phyloP scores from a whole-genome alignment of 2,888 invertebrate genomes.

The Coelinius sp. region DNA sequence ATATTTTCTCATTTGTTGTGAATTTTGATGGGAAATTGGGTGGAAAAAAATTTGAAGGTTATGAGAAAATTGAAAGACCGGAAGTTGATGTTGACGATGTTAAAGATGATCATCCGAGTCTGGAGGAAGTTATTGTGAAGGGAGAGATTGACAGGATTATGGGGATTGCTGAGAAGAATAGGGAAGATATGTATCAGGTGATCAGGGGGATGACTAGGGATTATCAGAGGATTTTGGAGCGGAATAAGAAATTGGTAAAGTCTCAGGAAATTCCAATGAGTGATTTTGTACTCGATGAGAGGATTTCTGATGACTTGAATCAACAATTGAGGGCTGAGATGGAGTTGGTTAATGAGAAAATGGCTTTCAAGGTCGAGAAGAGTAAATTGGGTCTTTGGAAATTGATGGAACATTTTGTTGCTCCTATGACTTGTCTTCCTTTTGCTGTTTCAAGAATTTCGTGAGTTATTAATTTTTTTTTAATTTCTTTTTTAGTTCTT shows the following conservation, averaged over 20 bases:
- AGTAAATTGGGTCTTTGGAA: conserved; percentile 77
- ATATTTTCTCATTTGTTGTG: conserved; percentile 79
- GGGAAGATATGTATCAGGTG: conserved; percentile 74
- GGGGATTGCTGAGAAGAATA: conserved; percentile 77
- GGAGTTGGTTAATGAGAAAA: conserved; percentile 76
- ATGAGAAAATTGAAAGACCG: conserved; percentile 12
- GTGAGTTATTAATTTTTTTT: conserved; percentile 50
- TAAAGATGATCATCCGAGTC: conserved; percentile 68
- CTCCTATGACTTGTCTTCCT: conserved; percentile 72
- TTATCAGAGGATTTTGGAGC: conserved; percentile 74
- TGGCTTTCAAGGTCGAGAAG: conserved; percentile 81
- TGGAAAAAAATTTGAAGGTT: background rate
- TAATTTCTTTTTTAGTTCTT: background rate
- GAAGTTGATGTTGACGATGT: conserved; percentile 64
- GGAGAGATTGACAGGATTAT: conserved; percentile 77
- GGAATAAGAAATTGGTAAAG: conserved; percentile 75
- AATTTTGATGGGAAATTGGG: conserved; percentile 49
- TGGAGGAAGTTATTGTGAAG: conserved; percentile 81
- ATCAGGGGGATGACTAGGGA: conserved; percentile 74
- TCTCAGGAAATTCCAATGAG: conserved; percentile 76
- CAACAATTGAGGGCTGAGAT: conserved; percentile 75
- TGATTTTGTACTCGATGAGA: conserved; percentile 78
- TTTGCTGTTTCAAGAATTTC: conserved; percentile 63
- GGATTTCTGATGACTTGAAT: conserved; percentile 78
- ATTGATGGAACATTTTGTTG: conserved; percentile 78